Conservation (phyloP, 2,888 invertebrate species). For the Tridacna gigas region DNA sequence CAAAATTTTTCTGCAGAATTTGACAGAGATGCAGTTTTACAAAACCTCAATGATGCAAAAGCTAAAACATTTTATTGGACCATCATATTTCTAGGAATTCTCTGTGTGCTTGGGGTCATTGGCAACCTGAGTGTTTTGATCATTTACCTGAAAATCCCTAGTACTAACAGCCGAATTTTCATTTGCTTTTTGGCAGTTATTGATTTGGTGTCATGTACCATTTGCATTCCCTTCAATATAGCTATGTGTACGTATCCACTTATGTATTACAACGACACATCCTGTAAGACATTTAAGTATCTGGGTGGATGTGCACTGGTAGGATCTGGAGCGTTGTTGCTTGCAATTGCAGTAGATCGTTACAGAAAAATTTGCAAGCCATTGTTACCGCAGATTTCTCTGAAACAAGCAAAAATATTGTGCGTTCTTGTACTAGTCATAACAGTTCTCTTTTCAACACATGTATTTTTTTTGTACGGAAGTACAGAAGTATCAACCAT, state of each 20-base stretch:
- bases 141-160: background rate
- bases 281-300: background rate
- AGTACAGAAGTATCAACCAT: background rate
- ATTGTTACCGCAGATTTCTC: background rate
- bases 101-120: background rate
- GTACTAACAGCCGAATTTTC: background rate
- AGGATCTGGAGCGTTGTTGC: background rate
- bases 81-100: background rate
- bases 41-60: background rate
- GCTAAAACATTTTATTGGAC: background rate
- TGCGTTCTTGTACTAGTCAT: background rate
- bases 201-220: background rate
- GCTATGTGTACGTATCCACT: background rate
- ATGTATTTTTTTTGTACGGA: background rate
- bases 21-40: background rate
- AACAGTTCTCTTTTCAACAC: background rate
- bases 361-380: conserved; percentile 6
- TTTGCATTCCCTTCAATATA: conserved; percentile 1
- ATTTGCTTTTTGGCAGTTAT: background rate
- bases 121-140: background rate
- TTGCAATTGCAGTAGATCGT: background rate
- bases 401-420: background rate
- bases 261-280: background rate
- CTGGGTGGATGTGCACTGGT: background rate
- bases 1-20: too few relatives aligned